Base-by-base conservation (phyloP, 2,888 invertebrate species). In the Drosophila paramelanica region DNA sequence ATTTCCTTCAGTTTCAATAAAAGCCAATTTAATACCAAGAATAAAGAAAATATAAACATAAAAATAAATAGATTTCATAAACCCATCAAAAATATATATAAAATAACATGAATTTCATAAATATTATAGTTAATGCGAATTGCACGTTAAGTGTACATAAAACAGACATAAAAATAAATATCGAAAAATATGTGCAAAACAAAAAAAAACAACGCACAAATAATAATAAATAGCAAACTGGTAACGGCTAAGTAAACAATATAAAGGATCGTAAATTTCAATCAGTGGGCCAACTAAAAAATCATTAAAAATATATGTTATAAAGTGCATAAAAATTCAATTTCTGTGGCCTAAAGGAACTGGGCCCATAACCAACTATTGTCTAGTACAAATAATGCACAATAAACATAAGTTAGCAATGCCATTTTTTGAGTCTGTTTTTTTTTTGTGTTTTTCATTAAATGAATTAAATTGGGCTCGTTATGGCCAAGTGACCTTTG, bases 401-500 rank as follows among this genome's bases (percentile, higher is more conserved):
- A 77, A 88, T 85, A 87, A 85, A 81, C 77, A 87, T 89, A 85
- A 85, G 87, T 88, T 86, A 74, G 66, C 60, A 61, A 72, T 67
- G 59, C 45, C 56, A 67, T 69, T 76, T 73, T 67, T 61, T 57
- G 47, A 52, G 13, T 55, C 38, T 53, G 49, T 45, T 61, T 46
- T 31, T 46, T 51, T 43, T 14, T 23, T 3, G 23, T 50, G 5
- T 41, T n/a, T 10, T n/a, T 50, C 43, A 31, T 50, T 75, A 77
- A 75, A 50, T 73, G 67, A 69, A 80, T 77, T 73, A 77, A 77
- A 79, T 77, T 77, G 72, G 64, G 59, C 73, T 67, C 46, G 73
- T 77, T 77, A 73, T 52, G 52, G 66, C 62, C 60, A 60, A 64
- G 51, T 69, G 77, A 69, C 81, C 66, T 69, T 75, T 75, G 56